Evolutionary conservation across 2,888 invertebrate genomes (phyloP).

Genomic region (Drosophila testacea): DNA sequence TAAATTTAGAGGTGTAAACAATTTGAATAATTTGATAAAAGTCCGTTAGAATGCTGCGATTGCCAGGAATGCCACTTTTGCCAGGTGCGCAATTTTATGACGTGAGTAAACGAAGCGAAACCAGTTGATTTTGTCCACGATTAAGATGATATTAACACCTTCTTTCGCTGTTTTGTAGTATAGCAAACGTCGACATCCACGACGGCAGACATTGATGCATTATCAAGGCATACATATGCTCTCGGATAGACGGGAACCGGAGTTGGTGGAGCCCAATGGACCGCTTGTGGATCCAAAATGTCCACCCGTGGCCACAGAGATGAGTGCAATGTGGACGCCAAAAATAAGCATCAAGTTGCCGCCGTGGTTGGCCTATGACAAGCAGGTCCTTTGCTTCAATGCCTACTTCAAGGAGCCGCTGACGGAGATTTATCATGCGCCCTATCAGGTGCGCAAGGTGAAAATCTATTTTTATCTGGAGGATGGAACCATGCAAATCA

Average conservation of each 20-base stretch:
- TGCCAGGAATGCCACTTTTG: conserved; percentile 89
- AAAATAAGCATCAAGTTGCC: conserved; percentile 92
- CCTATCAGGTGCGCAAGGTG: conserved; percentile 91
- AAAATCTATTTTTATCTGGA: conserved; percentile 95
- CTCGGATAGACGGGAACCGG: conserved; percentile 87
- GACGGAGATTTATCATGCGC: conserved; percentile 89
- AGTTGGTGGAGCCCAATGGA: conserved; percentile 87
- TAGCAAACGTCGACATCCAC: conserved; percentile 85
- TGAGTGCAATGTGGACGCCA: conserved; percentile 90
- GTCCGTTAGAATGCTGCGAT: conserved; percentile 85
- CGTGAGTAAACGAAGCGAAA: conserved; percentile 86
- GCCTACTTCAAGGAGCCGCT: conserved; percentile 87
- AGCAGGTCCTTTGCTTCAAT: conserved; percentile 88
- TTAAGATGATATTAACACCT: neutral
- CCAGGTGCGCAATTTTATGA: conserved; percentile 90
- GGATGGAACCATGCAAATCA: conserved; percentile 96
- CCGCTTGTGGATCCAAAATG: conserved; percentile 84
- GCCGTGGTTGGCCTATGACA: conserved; percentile 95
- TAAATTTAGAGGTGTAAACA: conserved; percentile 13
- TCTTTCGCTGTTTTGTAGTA: conserved; percentile 27
- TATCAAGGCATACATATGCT: conserved; percentile 88
- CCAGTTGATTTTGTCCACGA: neutral
- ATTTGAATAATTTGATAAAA: conserved; percentile 6
- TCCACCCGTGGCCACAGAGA: conserved; percentile 85
- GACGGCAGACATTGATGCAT: conserved; percentile 87